Conservation (phyloP, 1,140 invertebrate genomes). For the Drosophila watanabei region DNA sequence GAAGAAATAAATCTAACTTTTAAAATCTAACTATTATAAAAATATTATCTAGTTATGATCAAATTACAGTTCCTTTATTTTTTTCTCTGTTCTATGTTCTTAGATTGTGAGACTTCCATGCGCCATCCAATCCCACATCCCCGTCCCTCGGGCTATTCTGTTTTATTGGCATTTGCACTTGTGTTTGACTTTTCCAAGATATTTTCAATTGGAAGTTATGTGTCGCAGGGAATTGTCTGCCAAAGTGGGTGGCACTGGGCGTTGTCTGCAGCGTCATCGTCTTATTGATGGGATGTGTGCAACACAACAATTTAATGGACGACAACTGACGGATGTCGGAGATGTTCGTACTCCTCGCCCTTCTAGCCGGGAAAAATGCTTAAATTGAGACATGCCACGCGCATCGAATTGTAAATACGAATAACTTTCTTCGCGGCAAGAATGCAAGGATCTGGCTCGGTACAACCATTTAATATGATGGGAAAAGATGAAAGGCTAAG, state of each 20-base stretch:
- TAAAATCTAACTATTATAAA: not conserved
- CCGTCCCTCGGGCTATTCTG: conserved; percentile 22
- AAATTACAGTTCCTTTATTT: not conserved
- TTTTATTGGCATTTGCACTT: conserved; percentile 77
- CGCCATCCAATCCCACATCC: not conserved
- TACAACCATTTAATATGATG: conserved; percentile 9
- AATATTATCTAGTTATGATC: not conserved
- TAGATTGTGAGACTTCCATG: conserved; percentile 6
- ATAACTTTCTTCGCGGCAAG: conserved; percentile 8
- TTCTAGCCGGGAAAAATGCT: conserved; percentile 6
- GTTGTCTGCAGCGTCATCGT: conserved; percentile 20
- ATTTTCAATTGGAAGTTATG: conserved; percentile 77
- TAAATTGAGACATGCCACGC: conserved; percentile 30
- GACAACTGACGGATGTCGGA: conserved; percentile 41
- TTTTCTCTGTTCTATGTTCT: conserved; percentile 17
- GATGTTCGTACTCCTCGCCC: not conserved
- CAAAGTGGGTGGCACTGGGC: conserved; percentile 23
- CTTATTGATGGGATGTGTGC: conserved; percentile 34
- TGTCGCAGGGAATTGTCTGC: conserved; percentile 42
- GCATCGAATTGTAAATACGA: conserved; percentile 41
- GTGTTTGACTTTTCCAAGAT: conserved; percentile 74
- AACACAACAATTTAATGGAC: conserved; percentile 45
- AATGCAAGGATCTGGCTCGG: conserved; percentile 3
- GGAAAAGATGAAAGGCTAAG: conserved; percentile 9
- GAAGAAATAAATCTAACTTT: too few species aligned